Evolutionary conservation across 2,888 invertebrate species (phyloP).

Genomic region (Leistus spinibarbis): DNA sequence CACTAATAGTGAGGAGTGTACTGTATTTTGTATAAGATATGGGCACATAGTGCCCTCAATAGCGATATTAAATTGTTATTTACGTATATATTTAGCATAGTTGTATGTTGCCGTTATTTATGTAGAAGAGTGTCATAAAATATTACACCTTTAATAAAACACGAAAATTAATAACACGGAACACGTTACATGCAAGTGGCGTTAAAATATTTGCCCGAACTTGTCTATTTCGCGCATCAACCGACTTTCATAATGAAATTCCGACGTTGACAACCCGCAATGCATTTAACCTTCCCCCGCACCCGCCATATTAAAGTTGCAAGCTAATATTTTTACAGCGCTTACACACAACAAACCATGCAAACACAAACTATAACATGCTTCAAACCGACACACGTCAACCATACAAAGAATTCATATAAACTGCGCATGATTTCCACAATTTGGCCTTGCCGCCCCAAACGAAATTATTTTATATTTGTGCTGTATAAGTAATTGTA

Average conservation of each 20-base stretch:
- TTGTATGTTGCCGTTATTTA: not conserved
- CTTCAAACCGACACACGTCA: constrained; percentile 16
- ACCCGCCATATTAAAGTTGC: not conserved
- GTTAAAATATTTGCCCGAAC: constrained; percentile 28
- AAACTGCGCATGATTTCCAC: not conserved
- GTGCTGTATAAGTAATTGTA: no score
- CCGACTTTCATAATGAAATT: constrained; percentile 29
- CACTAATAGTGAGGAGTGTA: no score
- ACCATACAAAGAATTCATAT: constrained; percentile 6
- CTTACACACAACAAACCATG: constrained; percentile 6
- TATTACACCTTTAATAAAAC: constrained; percentile 31
- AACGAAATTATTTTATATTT: not conserved
- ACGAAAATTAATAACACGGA: constrained; percentile 20
- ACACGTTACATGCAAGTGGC: not conserved
- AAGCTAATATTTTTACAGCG: constrained; percentile 12
- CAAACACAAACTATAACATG: constrained; percentile 16
- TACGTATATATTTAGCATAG: not conserved
- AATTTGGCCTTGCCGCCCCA: not conserved
- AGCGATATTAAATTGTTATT: not conserved
- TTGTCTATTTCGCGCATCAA: constrained; percentile 17
- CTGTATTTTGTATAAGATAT: no score
- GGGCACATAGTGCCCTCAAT: no score
- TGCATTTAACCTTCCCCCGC: constrained; percentile 11
- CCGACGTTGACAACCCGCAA: constrained; percentile 21
- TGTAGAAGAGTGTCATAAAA: not conserved